Percentiles rank a stretch among this genome's conserved stretches.
Conservation (phyloP, 1,140 invertebrate genomes). For the Heliconius melpomene region DNA sequence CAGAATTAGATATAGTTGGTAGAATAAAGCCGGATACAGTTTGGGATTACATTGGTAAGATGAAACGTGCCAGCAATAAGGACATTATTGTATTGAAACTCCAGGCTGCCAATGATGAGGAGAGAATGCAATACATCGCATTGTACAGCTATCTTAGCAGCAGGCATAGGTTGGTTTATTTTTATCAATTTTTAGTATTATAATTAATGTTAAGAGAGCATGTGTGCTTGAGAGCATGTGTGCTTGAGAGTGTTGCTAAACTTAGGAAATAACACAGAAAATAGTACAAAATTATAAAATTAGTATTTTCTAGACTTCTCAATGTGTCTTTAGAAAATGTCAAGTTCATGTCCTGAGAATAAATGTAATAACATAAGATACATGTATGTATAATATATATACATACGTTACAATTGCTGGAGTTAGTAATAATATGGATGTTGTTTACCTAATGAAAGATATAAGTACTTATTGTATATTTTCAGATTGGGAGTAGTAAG, state of each 20-base stretch:
- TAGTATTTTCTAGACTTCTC: no score
- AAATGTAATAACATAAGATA: no score
- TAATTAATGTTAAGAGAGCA: background rate
- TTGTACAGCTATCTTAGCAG: constrained; percentile 94
- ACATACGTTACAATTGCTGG: no score
- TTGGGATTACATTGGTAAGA: constrained; percentile 96
- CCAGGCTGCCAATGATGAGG: constrained; percentile 89
- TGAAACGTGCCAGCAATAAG: constrained; percentile 92
- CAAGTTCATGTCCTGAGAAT: no score
- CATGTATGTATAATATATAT: no score
- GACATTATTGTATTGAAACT: constrained; percentile 93
- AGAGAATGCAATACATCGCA: constrained; percentile 92
- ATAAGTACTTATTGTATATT: background rate
- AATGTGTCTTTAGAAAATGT: no score
- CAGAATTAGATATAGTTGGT: constrained; percentile 94
- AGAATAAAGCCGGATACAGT: constrained; percentile 94
- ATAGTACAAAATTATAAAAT: no score
- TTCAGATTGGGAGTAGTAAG: constrained; percentile 83
- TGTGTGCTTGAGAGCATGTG: no score
- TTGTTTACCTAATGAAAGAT: no score
- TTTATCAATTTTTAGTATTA: constrained; percentile 14
- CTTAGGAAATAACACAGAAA: no score
- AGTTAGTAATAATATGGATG: no score
- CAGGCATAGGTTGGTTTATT: constrained; percentile 83
- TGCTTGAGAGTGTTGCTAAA: no score